Percentiles rank a stretch among this genome's conserved stretches.
phyloP scores from a whole-genome alignment of 2,797 vertebrate species.

The Neostethus bicornis region DNA sequence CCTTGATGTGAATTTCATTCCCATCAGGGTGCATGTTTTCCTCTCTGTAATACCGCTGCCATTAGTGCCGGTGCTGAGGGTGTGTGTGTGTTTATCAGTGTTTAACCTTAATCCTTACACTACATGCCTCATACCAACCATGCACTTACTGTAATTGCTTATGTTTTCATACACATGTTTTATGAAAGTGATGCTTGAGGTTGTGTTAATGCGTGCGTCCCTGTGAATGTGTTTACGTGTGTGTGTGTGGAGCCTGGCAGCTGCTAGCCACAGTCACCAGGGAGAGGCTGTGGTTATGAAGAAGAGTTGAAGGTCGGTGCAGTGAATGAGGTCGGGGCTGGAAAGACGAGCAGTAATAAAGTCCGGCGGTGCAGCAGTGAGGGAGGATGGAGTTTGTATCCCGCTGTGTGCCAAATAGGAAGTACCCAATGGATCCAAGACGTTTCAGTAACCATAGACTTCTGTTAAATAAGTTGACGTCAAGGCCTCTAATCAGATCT shows the following conservation, averaged over 20 bases:
- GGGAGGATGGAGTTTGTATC: constrained; percentile 2
- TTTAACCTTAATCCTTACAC: constrained; percentile 26
- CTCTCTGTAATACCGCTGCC: constrained; percentile 37
- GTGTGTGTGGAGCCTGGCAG: constrained; percentile 53
- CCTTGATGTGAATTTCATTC: constrained; percentile 60
- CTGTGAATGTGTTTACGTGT: constrained; percentile 13
- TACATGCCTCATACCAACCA: constrained; percentile 12
- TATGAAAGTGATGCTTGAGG: neutral
- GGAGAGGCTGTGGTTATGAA: constrained; percentile 70
- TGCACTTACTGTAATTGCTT: constrained; percentile 37
- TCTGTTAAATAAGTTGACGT: too few species aligned
- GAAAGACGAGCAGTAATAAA: constrained; percentile 70
- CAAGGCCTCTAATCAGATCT: too few species aligned
- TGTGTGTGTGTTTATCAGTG: neutral
- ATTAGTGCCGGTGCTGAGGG: constrained; percentile 5
- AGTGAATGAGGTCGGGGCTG: constrained; percentile 70
- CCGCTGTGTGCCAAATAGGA: too few species aligned
- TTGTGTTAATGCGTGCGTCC: constrained; percentile 6
- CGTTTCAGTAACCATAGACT: too few species aligned
- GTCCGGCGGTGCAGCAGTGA: constrained; percentile 30
- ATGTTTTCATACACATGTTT: constrained; percentile 28
- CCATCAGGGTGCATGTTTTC: constrained; percentile 61
- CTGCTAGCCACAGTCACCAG: constrained; percentile 65
- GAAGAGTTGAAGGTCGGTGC: constrained; percentile 78
- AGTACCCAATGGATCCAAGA: too few species aligned